Conservation (phyloP, 2,888 invertebrate genomes). For the Ceriagrion tenellum region DNA sequence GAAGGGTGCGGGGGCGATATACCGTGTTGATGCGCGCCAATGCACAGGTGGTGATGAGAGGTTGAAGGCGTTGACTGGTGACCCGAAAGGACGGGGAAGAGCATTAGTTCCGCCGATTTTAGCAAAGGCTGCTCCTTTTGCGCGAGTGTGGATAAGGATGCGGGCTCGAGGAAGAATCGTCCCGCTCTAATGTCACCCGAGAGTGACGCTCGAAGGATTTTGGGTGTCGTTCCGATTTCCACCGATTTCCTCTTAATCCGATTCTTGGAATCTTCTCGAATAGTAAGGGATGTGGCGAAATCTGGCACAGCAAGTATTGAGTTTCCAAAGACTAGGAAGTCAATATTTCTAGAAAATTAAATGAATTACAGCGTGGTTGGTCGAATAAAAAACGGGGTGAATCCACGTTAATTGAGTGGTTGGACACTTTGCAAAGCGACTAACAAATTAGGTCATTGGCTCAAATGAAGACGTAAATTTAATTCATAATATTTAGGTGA, state of each 20-base stretch:
- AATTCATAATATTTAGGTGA: too few relatives aligned
- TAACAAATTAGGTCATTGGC: too few relatives aligned
- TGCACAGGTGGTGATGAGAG: conserved; percentile 11
- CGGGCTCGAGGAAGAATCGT: background rate
- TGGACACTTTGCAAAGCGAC: too few relatives aligned
- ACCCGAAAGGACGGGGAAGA: background rate
- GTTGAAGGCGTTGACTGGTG: background rate
- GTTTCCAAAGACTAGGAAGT: too few relatives aligned
- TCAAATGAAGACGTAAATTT: too few relatives aligned
- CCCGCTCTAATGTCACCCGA: background rate
- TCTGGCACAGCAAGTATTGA: too few relatives aligned
- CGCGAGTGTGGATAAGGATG: background rate
- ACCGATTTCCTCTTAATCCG: background rate
- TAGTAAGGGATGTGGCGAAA: too few relatives aligned
- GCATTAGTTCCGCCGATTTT: background rate
- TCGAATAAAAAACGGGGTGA: too few relatives aligned
- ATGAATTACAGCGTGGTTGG: too few relatives aligned
- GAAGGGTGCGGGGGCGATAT: background rate
- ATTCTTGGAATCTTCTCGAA: background rate
- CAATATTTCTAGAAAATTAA: too few relatives aligned
- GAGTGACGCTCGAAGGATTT: background rate
- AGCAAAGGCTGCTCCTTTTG: background rate
- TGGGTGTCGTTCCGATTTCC: background rate
- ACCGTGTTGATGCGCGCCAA: background rate
- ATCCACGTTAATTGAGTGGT: too few relatives aligned